These are phyloP conservation scores for Drosophila littoralis DNA, from an alignment of 1,140 invertebrate species.

Conservation along the genomic window DNA sequence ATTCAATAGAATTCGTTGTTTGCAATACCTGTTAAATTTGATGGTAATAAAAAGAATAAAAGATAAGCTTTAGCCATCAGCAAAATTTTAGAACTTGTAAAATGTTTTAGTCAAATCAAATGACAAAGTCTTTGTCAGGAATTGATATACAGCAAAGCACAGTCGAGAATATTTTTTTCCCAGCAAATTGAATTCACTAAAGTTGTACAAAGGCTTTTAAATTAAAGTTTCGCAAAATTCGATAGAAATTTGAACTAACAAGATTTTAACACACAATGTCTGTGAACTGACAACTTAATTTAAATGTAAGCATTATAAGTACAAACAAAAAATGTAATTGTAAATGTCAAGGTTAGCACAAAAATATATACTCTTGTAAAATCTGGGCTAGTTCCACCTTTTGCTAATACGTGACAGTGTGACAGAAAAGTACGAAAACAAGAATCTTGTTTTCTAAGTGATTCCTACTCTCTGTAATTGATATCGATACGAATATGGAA, in stretches of 20 bases:
- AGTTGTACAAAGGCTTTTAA: too few relatives aligned
- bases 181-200: too few relatives aligned
- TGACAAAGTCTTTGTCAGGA: too few relatives aligned
- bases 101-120: too few relatives aligned
- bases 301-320: not conserved
- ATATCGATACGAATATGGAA: too few relatives aligned
- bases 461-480: too few relatives aligned
- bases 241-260: not conserved
- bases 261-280: not conserved
- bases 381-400: not conserved
- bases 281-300: not conserved
- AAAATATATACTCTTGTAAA: not conserved
- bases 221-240: not conserved
- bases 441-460: too few relatives aligned
- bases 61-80: too few relatives aligned
- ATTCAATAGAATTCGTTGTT: too few relatives aligned
- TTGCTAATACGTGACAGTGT: not conserved
- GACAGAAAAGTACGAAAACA: not conserved
- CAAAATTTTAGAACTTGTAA: too few relatives aligned
- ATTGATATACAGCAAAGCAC: not conserved
- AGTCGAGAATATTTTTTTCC: not conserved
- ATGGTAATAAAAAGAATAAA: too few relatives aligned
- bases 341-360: slow-evolving; percentile 1
- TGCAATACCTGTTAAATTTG: too few relatives aligned
- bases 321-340: not conserved